These are phyloP conservation scores for Cygnus atratus DNA, from an alignment of 2,113 vertebrate genomes.

Conservation along the genomic window DNA sequence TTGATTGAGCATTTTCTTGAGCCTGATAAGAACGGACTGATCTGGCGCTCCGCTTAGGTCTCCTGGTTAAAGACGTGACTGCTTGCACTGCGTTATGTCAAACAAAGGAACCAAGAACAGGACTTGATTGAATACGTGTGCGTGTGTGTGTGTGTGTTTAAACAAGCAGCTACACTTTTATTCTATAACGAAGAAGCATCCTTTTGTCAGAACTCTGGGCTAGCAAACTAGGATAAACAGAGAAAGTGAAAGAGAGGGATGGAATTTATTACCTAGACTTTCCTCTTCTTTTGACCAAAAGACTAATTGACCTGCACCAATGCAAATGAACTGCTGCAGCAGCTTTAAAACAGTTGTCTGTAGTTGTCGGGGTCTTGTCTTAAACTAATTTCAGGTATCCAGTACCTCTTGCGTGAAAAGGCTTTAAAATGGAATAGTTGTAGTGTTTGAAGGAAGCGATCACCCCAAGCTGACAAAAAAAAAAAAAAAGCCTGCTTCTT, in stretches of 20 bases:
- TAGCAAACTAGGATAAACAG: not conserved
- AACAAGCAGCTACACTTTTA: not conserved
- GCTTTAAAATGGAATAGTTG: not conserved
- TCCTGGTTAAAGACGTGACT: fast-evolving
- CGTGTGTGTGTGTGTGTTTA: not conserved
- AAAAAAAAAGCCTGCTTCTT: not conserved
- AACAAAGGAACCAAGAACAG: slow-evolving; percentile 31
- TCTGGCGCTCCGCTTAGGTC: slow-evolving; percentile 79
- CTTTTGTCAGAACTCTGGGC: slow-evolving; percentile 17
- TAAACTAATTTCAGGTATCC: not conserved
- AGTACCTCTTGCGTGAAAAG: not conserved
- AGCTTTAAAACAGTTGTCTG: not conserved
- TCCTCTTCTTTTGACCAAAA: slow-evolving; percentile 46
- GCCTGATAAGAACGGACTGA: slow-evolving; percentile 87
- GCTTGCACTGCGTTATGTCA: not conserved
- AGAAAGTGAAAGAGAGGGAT: not conserved
- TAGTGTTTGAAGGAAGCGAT: not conserved
- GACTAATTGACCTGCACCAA: not conserved
- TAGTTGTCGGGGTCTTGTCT: not conserved
- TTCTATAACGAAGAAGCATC: not conserved
- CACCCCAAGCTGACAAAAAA: not conserved
- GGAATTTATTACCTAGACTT: not conserved
- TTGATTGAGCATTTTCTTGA: slow-evolving; percentile 89
- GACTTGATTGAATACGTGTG: not conserved
- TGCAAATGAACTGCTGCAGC: not conserved